Conservation (phyloP, 2,797 vertebrate genomes). For the Hippoglossus hippoglossus region DNA sequence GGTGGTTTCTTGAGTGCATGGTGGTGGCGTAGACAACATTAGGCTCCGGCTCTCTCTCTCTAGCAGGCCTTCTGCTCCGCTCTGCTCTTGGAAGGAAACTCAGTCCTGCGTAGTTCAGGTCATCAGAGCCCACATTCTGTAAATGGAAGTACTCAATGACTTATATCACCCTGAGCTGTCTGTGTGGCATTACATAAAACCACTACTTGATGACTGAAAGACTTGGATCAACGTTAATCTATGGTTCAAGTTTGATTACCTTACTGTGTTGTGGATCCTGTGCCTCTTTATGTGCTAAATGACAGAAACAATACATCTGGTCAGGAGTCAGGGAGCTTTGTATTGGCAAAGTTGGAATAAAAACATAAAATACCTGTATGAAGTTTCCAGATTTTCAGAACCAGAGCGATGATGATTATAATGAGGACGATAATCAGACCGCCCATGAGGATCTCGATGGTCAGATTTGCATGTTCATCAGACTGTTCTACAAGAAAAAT, state of each 20-base stretch:
- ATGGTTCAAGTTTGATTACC: background rate
- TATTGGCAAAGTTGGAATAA: background rate
- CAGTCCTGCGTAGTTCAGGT: conserved; percentile 33
- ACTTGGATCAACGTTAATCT: background rate
- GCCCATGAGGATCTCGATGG: background rate
- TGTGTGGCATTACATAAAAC: too few species aligned
- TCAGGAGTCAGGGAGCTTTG: background rate
- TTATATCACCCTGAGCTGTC: background rate
- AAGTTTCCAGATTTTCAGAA: background rate
- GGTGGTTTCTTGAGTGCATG: background rate
- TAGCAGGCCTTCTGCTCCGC: background rate
- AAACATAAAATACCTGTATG: background rate
- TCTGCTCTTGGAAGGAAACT: conserved; percentile 2
- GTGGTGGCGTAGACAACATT: conserved; percentile 14
- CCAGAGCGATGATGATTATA: conserved; percentile 3
- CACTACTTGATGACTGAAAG: too few species aligned
- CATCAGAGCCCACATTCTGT: conserved; percentile 10
- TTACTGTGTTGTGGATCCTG: background rate
- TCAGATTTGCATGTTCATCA: background rate
- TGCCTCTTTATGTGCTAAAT: background rate
- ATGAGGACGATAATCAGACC: conserved; percentile 7
- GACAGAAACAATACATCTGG: background rate
- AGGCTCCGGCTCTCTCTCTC: background rate
- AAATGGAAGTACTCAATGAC: accelerated
- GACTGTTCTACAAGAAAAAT: background rate